Percentiles rank a stretch among this genome's conserved stretches.
Evolutionary conservation across 2,797 vertebrate species (phyloP).

Genomic region (Sarcophilus harrisii): DNA sequence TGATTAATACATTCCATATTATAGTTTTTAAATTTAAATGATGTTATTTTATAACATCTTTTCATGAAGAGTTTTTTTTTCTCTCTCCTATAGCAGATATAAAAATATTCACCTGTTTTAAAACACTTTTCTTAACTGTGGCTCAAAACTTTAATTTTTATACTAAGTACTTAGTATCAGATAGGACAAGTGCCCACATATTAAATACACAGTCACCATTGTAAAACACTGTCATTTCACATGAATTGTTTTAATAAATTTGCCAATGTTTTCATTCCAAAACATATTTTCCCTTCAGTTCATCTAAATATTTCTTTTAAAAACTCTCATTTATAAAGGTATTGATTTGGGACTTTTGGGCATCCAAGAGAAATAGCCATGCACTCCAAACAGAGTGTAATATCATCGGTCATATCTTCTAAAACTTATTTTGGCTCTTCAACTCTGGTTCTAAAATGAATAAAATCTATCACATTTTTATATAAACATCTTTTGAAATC

Average conservation of each 20-base stretch:
- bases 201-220: not conserved
- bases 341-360: not conserved
- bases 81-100: fast-evolving
- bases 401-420: not conserved
- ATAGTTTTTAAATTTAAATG: not conserved
- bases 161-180: not conserved
- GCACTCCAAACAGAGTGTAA: not conserved
- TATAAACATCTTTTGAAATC: not conserved
- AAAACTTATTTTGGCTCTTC: not conserved
- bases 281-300: not conserved
- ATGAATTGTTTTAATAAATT: not conserved
- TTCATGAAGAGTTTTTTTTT: not conserved
- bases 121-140: not conserved
- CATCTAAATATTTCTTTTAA: not conserved
- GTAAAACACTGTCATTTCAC: not conserved
- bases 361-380: not conserved
- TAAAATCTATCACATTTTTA: not conserved
- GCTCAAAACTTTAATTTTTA: not conserved
- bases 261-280: not conserved
- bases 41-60: not conserved
- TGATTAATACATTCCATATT: not conserved
- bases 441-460: not conserved
- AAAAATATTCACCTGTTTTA: not conserved
- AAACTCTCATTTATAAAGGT: not conserved
- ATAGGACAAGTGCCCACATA: not conserved